These are phyloP conservation scores for Cephus runcator DNA, from an alignment of 2,888 invertebrate genomes.

Conservation along the genomic window DNA sequence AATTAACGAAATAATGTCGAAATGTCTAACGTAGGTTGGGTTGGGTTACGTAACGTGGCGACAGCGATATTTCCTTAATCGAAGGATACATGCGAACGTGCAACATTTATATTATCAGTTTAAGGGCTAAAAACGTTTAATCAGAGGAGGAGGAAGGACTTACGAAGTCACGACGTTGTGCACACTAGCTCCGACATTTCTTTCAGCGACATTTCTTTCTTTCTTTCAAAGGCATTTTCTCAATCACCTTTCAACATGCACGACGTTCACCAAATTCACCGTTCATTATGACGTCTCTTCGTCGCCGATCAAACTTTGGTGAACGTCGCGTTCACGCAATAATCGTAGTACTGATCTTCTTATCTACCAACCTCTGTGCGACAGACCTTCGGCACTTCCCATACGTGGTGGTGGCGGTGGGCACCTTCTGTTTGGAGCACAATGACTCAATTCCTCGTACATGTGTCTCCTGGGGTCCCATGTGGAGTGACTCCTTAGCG, in stretches of 20 bases:
- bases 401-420: slow-evolving; percentile 68
- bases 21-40: too few relatives aligned
- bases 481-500: slow-evolving; percentile 76
- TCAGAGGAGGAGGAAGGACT: slow-evolving; percentile 35
- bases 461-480: slow-evolving; percentile 91
- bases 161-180: slow-evolving; percentile 39
- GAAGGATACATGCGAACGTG: slow-evolving; percentile 48
- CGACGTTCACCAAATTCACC: too few relatives aligned
- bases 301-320: too few relatives aligned
- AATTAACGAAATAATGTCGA: too few relatives aligned
- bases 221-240: too few relatives aligned
- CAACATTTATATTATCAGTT: slow-evolving; percentile 38
- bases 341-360: too few relatives aligned
- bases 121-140: slow-evolving; percentile 22
- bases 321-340: too few relatives aligned
- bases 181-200: slow-evolving; percentile 35
- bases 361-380: slow-evolving; percentile 63
- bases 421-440: slow-evolving; percentile 65
- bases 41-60: too few relatives aligned
- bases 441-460: slow-evolving; percentile 87
- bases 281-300: too few relatives aligned
- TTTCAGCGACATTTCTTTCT: slow-evolving; percentile 22
- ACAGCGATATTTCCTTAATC: too few relatives aligned
- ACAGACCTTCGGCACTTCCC: slow-evolving; percentile 69
- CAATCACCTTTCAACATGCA: too few relatives aligned